These are phyloP conservation scores for Chlorodrepanis virens DNA, from an alignment of 2,113 vertebrate species.

Conservation along the genomic window DNA sequence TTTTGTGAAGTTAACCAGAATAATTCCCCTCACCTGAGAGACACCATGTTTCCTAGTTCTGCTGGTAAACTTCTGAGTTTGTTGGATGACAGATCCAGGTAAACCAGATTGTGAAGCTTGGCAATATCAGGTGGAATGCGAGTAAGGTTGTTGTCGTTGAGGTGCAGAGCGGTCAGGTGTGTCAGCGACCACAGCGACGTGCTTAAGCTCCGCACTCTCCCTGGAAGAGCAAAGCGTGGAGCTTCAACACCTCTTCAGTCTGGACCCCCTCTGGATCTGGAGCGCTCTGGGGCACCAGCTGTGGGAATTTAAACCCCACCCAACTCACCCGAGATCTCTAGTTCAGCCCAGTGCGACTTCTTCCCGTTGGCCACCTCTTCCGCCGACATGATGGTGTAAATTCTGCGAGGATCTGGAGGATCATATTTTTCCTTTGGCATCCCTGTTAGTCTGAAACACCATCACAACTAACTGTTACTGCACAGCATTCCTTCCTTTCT, in stretches of 20 bases:
- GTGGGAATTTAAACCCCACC: fast-evolving
- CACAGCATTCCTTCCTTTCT: background rate
- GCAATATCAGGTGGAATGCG: conserved; percentile 98
- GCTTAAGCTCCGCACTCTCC: conserved; percentile 94
- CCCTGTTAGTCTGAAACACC: conserved; percentile 88
- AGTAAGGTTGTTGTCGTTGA: conserved; percentile 97
- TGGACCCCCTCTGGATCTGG: background rate
- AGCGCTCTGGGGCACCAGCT: fast-evolving
- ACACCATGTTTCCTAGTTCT: conserved; percentile 99
- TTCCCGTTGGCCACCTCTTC: conserved; percentile 96
- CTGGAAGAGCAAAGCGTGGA: conserved; percentile 68
- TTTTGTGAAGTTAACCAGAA: background rate
- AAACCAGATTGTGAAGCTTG: conserved; percentile 96
- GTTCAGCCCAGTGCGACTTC: conserved; percentile 96
- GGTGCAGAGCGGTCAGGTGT: conserved; percentile 95
- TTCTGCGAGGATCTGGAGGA: conserved; percentile 96
- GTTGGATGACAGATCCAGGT: conserved; percentile 98
- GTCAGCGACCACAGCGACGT: conserved; percentile 93
- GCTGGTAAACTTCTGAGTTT: conserved; percentile 99
- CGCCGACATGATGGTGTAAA: conserved; percentile 99
- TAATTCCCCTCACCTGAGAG: conserved; percentile 88
- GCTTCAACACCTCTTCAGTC: background rate
- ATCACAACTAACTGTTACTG: background rate
- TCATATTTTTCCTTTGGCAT: conserved; percentile 99
- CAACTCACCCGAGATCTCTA: conserved; percentile 95